These are phyloP conservation scores for Toxonevra muliebris DNA, from an alignment of 2,888 invertebrate species.

Conservation along the genomic window DNA sequence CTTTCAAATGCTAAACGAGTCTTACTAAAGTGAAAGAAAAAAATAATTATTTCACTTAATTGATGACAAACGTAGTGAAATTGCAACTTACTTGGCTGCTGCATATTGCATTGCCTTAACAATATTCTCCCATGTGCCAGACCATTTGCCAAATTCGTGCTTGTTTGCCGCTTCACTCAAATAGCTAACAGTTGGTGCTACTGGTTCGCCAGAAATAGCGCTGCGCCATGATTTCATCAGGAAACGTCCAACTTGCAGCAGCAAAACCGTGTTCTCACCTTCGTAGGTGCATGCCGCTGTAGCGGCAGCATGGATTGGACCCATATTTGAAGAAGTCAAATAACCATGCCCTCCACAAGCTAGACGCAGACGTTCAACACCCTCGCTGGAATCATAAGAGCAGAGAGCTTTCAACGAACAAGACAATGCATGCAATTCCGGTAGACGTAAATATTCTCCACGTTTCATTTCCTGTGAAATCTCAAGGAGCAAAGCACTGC, in stretches of 20 bases:
- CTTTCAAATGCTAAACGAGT: constrained; percentile 74
- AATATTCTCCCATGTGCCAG: constrained; percentile 57
- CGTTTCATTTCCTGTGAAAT: constrained; percentile 79
- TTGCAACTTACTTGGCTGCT: constrained; percentile 64
- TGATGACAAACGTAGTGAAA: not conserved
- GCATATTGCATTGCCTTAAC: constrained; percentile 65
- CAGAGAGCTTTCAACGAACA: constrained; percentile 90
- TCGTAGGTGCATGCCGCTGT: constrained; percentile 93
- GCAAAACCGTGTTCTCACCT: constrained; percentile 93
- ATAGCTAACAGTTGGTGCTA: constrained; percentile 78
- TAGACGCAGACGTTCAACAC: constrained; percentile 83
- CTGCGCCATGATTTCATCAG: constrained; percentile 81
- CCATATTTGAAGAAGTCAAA: constrained; percentile 83
- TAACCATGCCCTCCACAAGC: constrained; percentile 97
- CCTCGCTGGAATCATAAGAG: constrained; percentile 74
- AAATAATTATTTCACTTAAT: not conserved
- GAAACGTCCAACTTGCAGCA: constrained; percentile 87
- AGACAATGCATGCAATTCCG: constrained; percentile 85
- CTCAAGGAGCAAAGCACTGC: constrained; percentile 81
- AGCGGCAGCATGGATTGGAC: constrained; percentile 78
- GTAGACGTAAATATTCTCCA: constrained; percentile 76
- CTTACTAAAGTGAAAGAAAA: constrained; percentile 68
- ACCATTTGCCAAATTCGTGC: constrained; percentile 49
- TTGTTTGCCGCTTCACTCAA: constrained; percentile 58
- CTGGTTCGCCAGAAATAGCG: constrained; percentile 68